phyloP scores from a whole-genome alignment of 2,888 invertebrate species.

The Drosophila barbarae region DNA sequence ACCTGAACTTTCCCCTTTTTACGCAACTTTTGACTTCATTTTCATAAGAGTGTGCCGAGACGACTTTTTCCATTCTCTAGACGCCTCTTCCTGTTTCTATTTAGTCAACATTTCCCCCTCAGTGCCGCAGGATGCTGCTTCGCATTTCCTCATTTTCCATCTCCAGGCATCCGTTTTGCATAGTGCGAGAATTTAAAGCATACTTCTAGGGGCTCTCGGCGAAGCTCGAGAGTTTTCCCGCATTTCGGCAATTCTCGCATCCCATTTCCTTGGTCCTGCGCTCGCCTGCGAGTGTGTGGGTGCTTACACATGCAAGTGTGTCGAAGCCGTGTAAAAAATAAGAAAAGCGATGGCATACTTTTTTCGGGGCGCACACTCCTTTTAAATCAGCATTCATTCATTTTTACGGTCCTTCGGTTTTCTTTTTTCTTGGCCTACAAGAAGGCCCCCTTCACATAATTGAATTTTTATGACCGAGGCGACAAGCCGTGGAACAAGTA shows the following conservation, averaged over 20 bases:
- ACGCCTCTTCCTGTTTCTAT: constrained; percentile 19
- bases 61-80: constrained; percentile 12
- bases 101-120: constrained; percentile 14
- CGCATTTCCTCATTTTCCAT: constrained; percentile 25
- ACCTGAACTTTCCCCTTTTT: constrained; percentile 7
- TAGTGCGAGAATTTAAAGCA: constrained; percentile 38
- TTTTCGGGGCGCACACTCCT: constrained; percentile 26
- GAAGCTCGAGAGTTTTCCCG: constrained; percentile 27
- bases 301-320: constrained; percentile 55
- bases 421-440: constrained; percentile 7
- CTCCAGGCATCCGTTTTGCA: constrained; percentile 35
- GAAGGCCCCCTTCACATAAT: constrained; percentile 51
- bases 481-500: constrained; percentile 35
- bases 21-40: constrained; percentile 19
- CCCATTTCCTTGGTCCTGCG: constrained; percentile 27
- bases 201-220: constrained; percentile 26
- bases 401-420: constrained; percentile 39
- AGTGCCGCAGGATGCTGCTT: constrained; percentile 17
- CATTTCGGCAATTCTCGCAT: constrained; percentile 45
- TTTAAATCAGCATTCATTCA: constrained; percentile 46
- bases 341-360: constrained; percentile 46
- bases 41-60: constrained; percentile 15
- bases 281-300: constrained; percentile 15
- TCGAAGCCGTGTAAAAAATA: constrained; percentile 53
- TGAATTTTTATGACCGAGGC: constrained; percentile 63